A percentile compares a stretch with the other conserved stretches of the same genome.
phyloP scores from a whole-genome alignment of 2,888 invertebrate species.

The Lepidocyrtoides sp. region DNA sequence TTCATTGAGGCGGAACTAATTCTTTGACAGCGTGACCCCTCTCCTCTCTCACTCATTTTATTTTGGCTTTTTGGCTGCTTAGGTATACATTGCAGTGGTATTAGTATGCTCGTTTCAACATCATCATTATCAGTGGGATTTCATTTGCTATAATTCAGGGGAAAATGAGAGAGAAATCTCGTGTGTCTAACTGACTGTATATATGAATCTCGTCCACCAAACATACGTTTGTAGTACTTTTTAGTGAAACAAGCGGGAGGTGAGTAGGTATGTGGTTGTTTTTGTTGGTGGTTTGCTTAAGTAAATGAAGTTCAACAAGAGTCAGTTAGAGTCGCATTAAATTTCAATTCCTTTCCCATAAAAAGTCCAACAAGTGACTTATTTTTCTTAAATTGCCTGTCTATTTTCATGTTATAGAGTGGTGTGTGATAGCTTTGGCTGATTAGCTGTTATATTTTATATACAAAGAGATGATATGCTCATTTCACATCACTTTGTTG shows the following conservation, averaged over 20 bases:
- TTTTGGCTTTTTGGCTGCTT: constrained; percentile 1
- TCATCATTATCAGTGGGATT: constrained; percentile 76
- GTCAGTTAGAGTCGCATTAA: constrained; percentile 65
- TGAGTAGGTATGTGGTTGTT: constrained; percentile 5
- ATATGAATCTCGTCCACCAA: too few species aligned
- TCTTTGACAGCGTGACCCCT: constrained; percentile 81
- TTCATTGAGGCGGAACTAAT: constrained; percentile 83
- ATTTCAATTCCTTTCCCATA: constrained; percentile 74
- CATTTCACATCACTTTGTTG: not conserved
- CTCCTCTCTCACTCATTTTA: constrained; percentile 8
- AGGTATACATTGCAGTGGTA: constrained; percentile 9
- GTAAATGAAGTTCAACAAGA: constrained; percentile 65
- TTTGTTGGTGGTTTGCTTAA: constrained; percentile 36
- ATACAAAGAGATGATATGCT: not conserved
- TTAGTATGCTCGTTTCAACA: constrained; percentile 60
- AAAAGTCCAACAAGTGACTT: constrained; percentile 72
- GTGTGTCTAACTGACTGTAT: not conserved
- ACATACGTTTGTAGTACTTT: not conserved
- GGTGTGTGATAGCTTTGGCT: not conserved
- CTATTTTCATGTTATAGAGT: not conserved
- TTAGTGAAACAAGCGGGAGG: not conserved
- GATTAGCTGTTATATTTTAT: not conserved
- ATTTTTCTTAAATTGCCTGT: constrained; percentile 46
- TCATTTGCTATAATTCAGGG: constrained; percentile 72
- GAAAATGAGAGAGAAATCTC: constrained; percentile 26